Base-by-base conservation (phyloP, 2,113 vertebrate genomes). In the Puffinus mauretanicus region DNA sequence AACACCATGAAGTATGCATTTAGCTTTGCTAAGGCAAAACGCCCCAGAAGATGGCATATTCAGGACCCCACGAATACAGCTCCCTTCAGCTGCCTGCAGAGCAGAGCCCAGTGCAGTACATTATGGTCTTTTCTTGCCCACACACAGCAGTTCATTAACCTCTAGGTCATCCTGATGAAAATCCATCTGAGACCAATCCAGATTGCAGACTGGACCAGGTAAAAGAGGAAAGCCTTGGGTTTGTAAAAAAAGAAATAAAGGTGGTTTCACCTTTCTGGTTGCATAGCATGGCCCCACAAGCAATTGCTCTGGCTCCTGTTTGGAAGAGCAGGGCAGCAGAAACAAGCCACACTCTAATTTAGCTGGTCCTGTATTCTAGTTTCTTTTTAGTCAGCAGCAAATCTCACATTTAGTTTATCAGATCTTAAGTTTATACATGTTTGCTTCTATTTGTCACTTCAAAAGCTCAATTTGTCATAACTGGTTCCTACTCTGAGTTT, bases 391-490 rank as follows among this genome's bases (percentile, higher is more conserved):
- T 54, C 77, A 85, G 36, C 58, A 72, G 49, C 49, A 91, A 80
- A 85, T 82, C 54, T 95, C 40, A 55, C 62, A 73, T 64, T 91
- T 81, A 34, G 36, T 84, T 85, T 76, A 80, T 72, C 64, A 64
- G 51, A 60, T 93, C 75, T 89, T 72, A 58, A 82, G 66, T 85
- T 93, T 93, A 61, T 38, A 87, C 34, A 30, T 71, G 61, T 76
- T 96, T 95, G 58, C 62, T 94, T 83, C 81, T 85, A 66, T 89
- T 93, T 94, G 95, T 94, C 88, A 91, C 82, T 96, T 97, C 88
- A 95, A 95, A 97, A 95, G 81, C 93, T 87, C 78, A 54, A 52
- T 97, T 97, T 95, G 93, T 95, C 94, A 85, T 91, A 91, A 95
- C 71, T 88, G 60, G 89, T 77, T 97, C 54, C 54, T 90, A 65